phyloP scores from a whole-genome alignment of 2,113 vertebrate species.

The Haemorhous mexicanus region DNA sequence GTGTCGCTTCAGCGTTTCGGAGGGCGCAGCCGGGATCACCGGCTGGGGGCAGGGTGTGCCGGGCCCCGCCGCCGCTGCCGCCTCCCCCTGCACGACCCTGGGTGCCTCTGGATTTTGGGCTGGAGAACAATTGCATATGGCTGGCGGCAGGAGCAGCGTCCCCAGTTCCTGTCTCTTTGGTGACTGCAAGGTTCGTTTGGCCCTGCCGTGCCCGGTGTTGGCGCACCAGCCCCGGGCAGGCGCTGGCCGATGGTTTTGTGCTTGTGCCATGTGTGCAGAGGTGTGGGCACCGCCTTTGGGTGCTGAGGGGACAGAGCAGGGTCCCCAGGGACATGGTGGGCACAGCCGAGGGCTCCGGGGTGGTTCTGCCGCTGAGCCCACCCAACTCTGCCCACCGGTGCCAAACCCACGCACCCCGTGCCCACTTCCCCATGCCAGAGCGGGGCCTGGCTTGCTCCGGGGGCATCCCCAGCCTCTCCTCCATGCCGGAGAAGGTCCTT shows the following conservation, averaged over 20 bases:
- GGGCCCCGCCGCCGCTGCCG: rapidly evolving
- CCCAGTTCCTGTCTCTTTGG: neutral
- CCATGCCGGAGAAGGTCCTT: neutral
- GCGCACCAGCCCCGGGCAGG: neutral
- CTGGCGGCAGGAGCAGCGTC: rapidly evolving
- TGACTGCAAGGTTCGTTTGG: rapidly evolving
- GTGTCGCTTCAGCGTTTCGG: constrained; percentile 63
- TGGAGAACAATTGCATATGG: rapidly evolving
- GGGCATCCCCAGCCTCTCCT: neutral
- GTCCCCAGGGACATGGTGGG: neutral
- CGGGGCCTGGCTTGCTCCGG: neutral
- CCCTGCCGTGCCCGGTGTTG: rapidly evolving
- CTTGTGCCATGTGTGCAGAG: rapidly evolving
- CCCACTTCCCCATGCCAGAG: rapidly evolving
- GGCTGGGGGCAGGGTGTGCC: constrained; percentile 40
- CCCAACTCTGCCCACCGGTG: rapidly evolving
- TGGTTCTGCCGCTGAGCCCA: neutral
- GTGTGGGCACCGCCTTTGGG: neutral
- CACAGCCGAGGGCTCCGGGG: neutral
- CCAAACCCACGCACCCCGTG: neutral
- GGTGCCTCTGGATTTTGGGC: neutral
- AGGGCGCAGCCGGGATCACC: neutral
- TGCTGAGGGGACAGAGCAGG: neutral
- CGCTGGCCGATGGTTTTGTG: neutral
- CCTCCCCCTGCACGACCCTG: neutral